Evolutionary conservation across 2,113 vertebrate genomes (phyloP).

Genomic region (Platichthys stellatus): DNA sequence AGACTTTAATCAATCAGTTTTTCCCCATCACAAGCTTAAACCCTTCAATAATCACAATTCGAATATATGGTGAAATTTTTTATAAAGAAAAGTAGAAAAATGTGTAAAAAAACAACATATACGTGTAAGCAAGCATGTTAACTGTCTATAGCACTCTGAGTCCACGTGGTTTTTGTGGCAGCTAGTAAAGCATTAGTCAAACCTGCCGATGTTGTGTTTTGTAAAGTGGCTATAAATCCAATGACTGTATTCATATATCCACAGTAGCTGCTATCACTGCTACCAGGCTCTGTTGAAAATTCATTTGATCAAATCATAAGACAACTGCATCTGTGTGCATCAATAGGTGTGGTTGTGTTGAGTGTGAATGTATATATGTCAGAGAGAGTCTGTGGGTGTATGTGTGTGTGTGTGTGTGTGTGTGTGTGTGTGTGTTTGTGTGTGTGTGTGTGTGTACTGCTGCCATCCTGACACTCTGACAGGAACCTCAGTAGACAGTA

Average conservation of each 20-base stretch:
- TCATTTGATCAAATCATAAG: not conserved
- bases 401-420: not conserved
- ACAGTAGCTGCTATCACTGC: constrained; percentile 4
- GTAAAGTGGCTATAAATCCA: constrained; percentile 7
- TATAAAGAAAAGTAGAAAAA: too few relatives aligned
- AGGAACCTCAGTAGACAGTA: constrained; percentile 18
- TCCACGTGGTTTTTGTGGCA: too few relatives aligned
- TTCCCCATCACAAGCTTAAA: too few relatives aligned
- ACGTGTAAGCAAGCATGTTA: too few relatives aligned
- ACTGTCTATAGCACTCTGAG: too few relatives aligned
- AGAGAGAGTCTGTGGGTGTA: not conserved
- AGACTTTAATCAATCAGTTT: too few relatives aligned
- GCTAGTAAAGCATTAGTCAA: too few relatives aligned
- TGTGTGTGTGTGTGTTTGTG: not conserved
- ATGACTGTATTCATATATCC: constrained; percentile 31
- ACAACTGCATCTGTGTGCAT: too few relatives aligned
- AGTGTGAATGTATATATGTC: not conserved
- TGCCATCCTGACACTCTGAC: constrained; percentile 12
- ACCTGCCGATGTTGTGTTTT: too few relatives aligned
- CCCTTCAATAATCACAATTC: too few relatives aligned
- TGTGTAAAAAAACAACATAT: too few relatives aligned
- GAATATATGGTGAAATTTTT: too few relatives aligned
- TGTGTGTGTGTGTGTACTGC: not conserved
- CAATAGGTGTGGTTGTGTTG: not conserved
- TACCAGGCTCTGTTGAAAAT: not conserved